Evolutionary conservation across 2,113 vertebrate species (phyloP).

Genomic region (Meriones unguiculatus): DNA sequence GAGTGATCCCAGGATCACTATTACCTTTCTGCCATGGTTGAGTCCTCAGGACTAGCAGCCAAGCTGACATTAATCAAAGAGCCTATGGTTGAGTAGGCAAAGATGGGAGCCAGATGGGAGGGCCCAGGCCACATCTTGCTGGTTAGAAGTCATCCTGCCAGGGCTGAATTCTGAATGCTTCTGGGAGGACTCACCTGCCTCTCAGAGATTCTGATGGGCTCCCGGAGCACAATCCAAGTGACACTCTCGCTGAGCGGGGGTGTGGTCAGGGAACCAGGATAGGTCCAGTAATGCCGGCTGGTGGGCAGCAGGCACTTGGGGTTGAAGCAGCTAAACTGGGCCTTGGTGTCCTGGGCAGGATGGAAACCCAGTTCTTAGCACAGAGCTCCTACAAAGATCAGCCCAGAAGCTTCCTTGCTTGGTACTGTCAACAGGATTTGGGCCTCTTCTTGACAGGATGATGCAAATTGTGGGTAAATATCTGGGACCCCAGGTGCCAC

Average conservation of each 20-base stretch:
- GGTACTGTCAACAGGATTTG: background rate
- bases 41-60: background rate
- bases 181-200: constrained; percentile 90
- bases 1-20: background rate
- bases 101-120: background rate
- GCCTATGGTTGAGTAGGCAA: background rate
- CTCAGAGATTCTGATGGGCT: constrained; percentile 93
- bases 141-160: background rate
- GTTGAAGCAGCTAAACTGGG: constrained; percentile 94
- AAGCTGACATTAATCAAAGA: background rate
- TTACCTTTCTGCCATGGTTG: background rate
- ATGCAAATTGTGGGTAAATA: constrained; percentile 59
- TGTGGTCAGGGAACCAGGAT: constrained; percentile 96
- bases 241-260: constrained; percentile 96
- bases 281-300: constrained; percentile 95
- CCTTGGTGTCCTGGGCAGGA: constrained; percentile 90
- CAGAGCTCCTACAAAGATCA: background rate
- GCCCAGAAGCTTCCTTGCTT: background rate
- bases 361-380: constrained; percentile 32
- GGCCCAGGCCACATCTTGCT: background rate
- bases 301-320: constrained; percentile 95
- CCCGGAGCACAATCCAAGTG: constrained; percentile 95
- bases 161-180: background rate
- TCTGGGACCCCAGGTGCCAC: background rate
- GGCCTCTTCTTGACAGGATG: background rate